A percentile compares a stretch with the other conserved stretches of the same genome.
These are phyloP conservation scores for Pelodytes ibericus DNA, from an alignment of 2,797 vertebrate species.

Conservation along the genomic window DNA sequence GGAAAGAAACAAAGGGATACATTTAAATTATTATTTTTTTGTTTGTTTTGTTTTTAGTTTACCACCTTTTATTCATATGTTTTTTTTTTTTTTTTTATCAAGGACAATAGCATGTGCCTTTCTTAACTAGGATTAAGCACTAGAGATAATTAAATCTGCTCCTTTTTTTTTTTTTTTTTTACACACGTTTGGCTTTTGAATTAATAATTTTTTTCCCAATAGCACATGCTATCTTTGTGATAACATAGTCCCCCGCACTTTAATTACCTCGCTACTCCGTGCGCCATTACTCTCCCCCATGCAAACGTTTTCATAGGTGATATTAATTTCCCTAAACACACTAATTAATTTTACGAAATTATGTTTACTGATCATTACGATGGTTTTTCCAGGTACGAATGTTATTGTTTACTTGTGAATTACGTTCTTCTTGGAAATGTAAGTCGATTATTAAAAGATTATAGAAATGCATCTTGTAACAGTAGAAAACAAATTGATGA, in stretches of 20 bases:
- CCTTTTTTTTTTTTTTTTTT: too few relatives aligned
- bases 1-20: too few relatives aligned
- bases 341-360: conserved; percentile 35
- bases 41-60: background rate
- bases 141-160: conserved; percentile 31
- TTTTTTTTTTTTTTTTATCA: background rate
- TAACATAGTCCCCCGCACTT: background rate
- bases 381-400: conserved; percentile 6
- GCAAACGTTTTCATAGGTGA: conserved; percentile 20
- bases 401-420: conserved; percentile 32
- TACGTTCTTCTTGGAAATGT: conserved; percentile 10
- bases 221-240: conserved; percentile 51
- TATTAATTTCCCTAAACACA: conserved; percentile 45
- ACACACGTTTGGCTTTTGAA: conserved; percentile 25
- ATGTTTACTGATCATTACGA: conserved; percentile 8
- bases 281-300: background rate
- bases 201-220: conserved; percentile 27
- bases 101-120: background rate
- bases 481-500: background rate
- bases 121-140: conserved; percentile 35
- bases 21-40: background rate
- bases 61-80: background rate
- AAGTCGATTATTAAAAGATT: conserved; percentile 20
- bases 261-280: conserved; percentile 17
- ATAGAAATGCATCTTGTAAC: conserved; percentile 6